Evolutionary conservation across 1,140 invertebrate species (phyloP).

Genomic region (Pseudomyrmex pallidus): DNA sequence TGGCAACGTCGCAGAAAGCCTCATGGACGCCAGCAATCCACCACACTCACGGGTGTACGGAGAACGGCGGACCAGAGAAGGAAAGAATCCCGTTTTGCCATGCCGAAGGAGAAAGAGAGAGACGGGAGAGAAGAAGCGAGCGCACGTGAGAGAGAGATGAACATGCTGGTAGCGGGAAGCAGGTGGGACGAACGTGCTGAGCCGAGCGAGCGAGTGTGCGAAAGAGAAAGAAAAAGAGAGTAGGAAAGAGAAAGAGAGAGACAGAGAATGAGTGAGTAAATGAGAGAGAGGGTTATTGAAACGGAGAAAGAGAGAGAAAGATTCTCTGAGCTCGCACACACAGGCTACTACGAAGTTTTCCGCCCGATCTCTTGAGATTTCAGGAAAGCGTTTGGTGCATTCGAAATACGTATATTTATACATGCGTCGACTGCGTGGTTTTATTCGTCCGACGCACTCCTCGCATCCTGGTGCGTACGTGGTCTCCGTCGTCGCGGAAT

Average conservation of each 20-base stretch:
- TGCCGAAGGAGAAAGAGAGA: conserved; percentile 69
- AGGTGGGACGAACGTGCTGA: neutral
- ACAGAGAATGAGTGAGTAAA: neutral
- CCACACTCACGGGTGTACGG: conserved; percentile 73
- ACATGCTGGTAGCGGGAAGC: neutral
- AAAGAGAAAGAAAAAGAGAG: conserved; percentile 11
- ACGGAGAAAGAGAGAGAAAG: conserved; percentile 45
- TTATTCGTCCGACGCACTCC: conserved; percentile 14
- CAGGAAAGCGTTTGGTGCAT: conserved; percentile 69
- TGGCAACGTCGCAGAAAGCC: conserved; percentile 74
- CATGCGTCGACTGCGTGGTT: conserved; percentile 1
- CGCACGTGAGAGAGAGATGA: conserved; percentile 9
- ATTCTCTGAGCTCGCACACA: conserved; percentile 61
- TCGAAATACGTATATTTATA: conserved; percentile 58
- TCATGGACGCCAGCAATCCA: conserved; percentile 81
- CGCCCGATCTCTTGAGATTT: conserved; percentile 75
- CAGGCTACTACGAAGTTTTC: conserved; percentile 73
- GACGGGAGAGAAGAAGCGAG: neutral
- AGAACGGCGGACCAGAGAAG: conserved; percentile 81
- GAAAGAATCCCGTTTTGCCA: conserved; percentile 84
- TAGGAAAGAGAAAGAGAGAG: conserved; percentile 16
- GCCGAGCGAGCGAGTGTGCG: neutral
- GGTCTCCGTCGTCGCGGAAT: neutral
- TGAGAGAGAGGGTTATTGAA: neutral
- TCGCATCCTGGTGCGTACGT: neutral